A percentile compares a stretch with the other conserved stretches of the same genome.
These are phyloP conservation scores for Hirtodrosophila duncani DNA, from an alignment of 2,888 invertebrate species.

Conservation along the genomic window DNA sequence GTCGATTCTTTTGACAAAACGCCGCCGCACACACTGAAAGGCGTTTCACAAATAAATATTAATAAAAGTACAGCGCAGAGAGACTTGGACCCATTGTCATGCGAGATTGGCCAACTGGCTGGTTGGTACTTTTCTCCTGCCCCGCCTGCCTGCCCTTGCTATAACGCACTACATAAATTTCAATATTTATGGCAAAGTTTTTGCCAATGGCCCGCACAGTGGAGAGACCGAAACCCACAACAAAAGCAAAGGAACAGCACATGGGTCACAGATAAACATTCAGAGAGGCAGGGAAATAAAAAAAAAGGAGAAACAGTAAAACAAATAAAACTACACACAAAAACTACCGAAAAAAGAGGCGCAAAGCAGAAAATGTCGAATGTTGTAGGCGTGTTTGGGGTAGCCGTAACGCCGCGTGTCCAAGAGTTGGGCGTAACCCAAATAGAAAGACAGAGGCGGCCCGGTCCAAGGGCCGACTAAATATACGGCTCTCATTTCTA, in stretches of 20 bases:
- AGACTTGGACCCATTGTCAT: no score
- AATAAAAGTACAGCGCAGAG: no score
- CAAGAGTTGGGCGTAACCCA: conserved; percentile 53
- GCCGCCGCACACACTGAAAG: no score
- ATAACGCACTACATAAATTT: conserved; percentile 65
- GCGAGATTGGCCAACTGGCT: conserved; percentile 13
- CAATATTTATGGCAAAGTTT: conserved; percentile 61
- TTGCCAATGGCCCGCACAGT: conserved; percentile 16
- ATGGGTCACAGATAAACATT: conserved; percentile 39
- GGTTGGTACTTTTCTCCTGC: conserved; percentile 11
- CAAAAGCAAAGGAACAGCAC: conserved; percentile 21
- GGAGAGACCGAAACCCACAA: no score
- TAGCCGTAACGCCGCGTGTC: conserved; percentile 25
- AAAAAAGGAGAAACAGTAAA: not conserved
- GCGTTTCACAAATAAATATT: no score
- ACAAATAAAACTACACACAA: no score
- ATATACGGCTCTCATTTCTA: conserved; percentile 55
- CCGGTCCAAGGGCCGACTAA: conserved; percentile 12
- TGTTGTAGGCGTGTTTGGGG: conserved; percentile 62
- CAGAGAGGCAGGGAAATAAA: no score
- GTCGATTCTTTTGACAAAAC: no score
- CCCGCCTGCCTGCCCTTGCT: conserved; percentile 30
- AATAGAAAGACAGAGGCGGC: conserved; percentile 72
- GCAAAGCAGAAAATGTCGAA: conserved; percentile 15
- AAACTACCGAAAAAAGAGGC: conserved; percentile 7